phyloP scores from a whole-genome alignment of 1,140 invertebrate species.

The Aphidius gifuensis region DNA sequence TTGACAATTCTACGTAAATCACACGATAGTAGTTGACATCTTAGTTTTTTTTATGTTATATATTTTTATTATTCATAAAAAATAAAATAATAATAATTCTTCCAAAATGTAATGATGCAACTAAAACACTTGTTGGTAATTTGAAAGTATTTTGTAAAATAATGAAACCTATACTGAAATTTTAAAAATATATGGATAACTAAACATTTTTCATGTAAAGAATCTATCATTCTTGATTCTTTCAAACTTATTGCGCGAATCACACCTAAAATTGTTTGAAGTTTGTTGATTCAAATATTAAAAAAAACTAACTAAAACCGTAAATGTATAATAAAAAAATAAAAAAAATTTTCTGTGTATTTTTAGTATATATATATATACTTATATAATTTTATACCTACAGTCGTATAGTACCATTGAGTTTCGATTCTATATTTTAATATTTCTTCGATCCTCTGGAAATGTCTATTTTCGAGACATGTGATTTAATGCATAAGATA shows the following conservation, averaged over 20 bases:
- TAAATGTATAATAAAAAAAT: slow-evolving; percentile 14
- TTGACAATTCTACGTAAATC: slow-evolving; percentile 18
- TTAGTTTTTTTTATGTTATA: background rate
- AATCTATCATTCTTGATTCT: too few species aligned
- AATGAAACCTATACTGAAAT: slow-evolving; percentile 1
- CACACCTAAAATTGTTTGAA: too few species aligned
- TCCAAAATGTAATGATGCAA: background rate
- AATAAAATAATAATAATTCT: background rate
- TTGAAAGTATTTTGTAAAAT: slow-evolving; percentile 30
- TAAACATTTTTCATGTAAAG: too few species aligned
- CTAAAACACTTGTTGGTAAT: slow-evolving; percentile 3
- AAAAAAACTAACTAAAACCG: slow-evolving; percentile 16
- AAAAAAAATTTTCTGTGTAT: slow-evolving; percentile 3
- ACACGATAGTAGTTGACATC: background rate
- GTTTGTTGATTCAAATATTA: background rate
- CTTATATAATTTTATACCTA: slow-evolving; percentile 36
- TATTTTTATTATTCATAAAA: background rate
- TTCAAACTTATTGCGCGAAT: too few species aligned
- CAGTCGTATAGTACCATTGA: slow-evolving; percentile 17
- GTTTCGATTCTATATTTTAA: background rate
- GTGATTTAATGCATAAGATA: too few species aligned
- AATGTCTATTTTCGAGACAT: too few species aligned
- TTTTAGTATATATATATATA: slow-evolving; percentile 27
- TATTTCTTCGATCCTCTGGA: too few species aligned
- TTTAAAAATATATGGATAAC: background rate